Base-by-base conservation (phyloP, 2,888 invertebrate genomes). In the Metopia argyrocephala region DNA sequence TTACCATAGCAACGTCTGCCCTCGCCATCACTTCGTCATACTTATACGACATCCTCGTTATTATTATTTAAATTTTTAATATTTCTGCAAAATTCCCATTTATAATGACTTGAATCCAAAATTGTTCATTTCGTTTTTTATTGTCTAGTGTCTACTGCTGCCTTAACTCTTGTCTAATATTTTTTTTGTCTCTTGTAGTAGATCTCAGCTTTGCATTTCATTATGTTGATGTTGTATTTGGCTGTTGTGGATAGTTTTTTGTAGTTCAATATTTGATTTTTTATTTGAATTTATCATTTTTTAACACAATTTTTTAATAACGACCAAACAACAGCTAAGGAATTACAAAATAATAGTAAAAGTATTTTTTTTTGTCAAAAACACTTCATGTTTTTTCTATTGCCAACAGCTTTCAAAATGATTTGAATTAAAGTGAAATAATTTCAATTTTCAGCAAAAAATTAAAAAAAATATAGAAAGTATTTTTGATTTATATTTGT, bases 81-180 rank as follows among this genome's bases (percentile, higher is more conserved):
- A 21, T n/a, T 46, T 68, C 31, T 7, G 2, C n/a, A 56, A n/a
- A n/a, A 46, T 45, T 66, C 56, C 20, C 45, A 23, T 52, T 38
- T 66, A 21, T n/a, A n/a, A n/a, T 48, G 48, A 48, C 23, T 48
- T 6, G 12, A 54, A 20, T 54, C 21, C 18, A 28, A 54, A 45
- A 25, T 52, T 71, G 62, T 52, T 61, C 38, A 71, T 45, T 54
- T 62, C 54, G 52, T 38, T 54, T 62, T 71, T 45, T 52, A 45
- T 18, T 25, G 0, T 2, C n/a, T n/a, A n/a, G n/a, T n/a, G n/a
- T n/a, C n/a, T n/a, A n/a, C n/a, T n/a, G n/a, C n/a, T n/a, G n/a
- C n/a, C n/a, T n/a, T n/a, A n/a, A n/a, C n/a, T n/a, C n/a, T n/a
- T n/a, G n/a, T n/a, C n/a, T n/a, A n/a, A n/a, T n/a, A n/a, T n/a